Percentiles rank a stretch among this genome's conserved stretches.
phyloP scores from a whole-genome alignment of 2,888 invertebrate species.

The Uropetala carovei region DNA sequence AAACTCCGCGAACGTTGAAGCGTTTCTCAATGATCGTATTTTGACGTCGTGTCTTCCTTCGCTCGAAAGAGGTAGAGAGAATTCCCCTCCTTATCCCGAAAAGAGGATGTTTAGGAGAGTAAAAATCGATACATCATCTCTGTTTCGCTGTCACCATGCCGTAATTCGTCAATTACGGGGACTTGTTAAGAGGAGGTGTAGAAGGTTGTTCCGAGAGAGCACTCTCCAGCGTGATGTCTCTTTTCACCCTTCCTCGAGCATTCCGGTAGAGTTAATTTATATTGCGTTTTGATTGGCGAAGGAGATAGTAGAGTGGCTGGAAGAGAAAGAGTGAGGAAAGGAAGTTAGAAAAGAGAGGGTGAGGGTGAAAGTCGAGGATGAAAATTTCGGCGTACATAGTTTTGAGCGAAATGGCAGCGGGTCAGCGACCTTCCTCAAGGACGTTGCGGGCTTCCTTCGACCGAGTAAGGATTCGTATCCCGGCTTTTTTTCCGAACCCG shows the following conservation, averaged over 20 bases:
- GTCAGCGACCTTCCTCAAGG: constrained; percentile 50
- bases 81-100: background rate
- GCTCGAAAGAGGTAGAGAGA: background rate
- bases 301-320: background rate
- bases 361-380: constrained; percentile 25
- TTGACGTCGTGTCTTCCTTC: background rate
- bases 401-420: constrained; percentile 22
- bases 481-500: background rate
- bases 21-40: background rate
- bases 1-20: background rate
- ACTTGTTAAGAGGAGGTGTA: background rate
- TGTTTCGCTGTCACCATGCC: background rate
- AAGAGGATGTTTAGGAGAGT: background rate
- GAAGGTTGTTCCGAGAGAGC: background rate
- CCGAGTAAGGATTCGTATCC: constrained; percentile 13
- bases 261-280: background rate
- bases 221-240: background rate
- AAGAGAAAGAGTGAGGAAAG: background rate
- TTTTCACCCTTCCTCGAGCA: background rate
- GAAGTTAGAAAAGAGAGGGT: background rate
- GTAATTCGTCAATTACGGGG: constrained; percentile 1
- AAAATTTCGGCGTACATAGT: constrained; percentile 39
- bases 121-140: constrained; percentile 4
- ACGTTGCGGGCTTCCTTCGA: background rate
- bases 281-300: background rate